These are phyloP conservation scores for Odocoileus virginianus DNA, from an alignment of 2,113 vertebrate genomes.

Conservation along the genomic window DNA sequence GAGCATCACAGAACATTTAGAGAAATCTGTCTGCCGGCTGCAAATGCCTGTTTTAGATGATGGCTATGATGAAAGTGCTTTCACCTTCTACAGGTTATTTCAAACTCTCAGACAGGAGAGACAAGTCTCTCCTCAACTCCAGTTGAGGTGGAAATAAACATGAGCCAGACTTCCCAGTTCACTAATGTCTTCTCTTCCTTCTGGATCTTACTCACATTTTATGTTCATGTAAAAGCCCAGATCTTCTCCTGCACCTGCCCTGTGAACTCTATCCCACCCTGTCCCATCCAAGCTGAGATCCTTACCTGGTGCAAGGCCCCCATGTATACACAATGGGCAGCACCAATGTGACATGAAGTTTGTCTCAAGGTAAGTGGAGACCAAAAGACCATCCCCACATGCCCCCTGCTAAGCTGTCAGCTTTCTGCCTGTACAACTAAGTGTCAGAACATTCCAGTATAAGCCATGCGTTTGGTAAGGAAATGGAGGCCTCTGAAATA, in stretches of 20 bases:
- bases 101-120: not conserved
- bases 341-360: not conserved
- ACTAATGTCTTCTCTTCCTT: not conserved
- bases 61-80: not conserved
- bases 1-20: not conserved
- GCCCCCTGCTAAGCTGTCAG: not conserved
- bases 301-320: not conserved
- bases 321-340: no score
- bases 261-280: fast-evolving
- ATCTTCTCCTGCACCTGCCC: not conserved
- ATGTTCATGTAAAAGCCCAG: not conserved
- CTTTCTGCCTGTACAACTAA: not conserved
- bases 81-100: not conserved
- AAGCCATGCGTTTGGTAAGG: not conserved
- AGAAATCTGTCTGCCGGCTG: not conserved
- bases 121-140: no score
- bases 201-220: not conserved
- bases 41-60: not conserved
- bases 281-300: not conserved
- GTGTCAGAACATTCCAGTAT: not conserved
- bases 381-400: not conserved
- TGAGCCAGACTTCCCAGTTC: not conserved
- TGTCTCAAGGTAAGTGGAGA: not conserved
- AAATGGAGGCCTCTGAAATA: not conserved
- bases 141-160: not conserved